Evolutionary conservation across 2,888 invertebrate species (phyloP).

Genomic region (Patella pellucida): DNA sequence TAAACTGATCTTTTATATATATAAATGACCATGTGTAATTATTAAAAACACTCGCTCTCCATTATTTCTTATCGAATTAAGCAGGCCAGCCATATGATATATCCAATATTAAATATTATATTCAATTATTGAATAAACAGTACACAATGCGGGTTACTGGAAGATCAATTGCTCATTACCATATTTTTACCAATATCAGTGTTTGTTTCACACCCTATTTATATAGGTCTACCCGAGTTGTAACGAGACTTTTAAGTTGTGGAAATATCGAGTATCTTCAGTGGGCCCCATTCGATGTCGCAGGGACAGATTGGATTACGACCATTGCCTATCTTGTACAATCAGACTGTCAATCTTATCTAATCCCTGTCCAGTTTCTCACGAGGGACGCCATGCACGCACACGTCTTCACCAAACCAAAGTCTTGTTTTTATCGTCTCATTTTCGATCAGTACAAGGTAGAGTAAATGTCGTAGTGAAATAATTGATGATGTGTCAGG

Average conservation of each 20-base stretch:
- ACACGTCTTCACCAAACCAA: not conserved
- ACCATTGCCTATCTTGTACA: not conserved
- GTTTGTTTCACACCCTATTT: not conserved
- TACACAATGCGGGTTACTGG: not conserved
- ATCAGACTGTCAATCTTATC: not conserved
- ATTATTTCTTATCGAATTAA: too few species aligned
- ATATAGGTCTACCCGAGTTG: not conserved
- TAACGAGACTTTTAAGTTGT: not conserved
- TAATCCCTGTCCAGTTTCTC: not conserved
- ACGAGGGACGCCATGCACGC: not conserved
- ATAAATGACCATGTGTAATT: too few species aligned
- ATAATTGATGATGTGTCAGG: not conserved
- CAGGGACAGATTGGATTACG: conserved; percentile 1
- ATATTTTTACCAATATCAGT: not conserved
- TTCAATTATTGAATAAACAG: not conserved
- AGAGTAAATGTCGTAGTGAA: not conserved
- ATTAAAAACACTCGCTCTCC: too few species aligned
- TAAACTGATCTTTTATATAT: too few species aligned
- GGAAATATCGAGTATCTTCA: not conserved
- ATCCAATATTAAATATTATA: conserved; percentile 2
- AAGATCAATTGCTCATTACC: not conserved
- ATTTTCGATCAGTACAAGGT: not conserved
- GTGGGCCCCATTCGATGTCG: not conserved
- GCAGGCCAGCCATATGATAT: not conserved
- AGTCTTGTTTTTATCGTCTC: conserved; percentile 2